A percentile compares a stretch with the other conserved stretches of the same genome.
Evolutionary conservation across 37 sponge, comb jelly and placozoan species (phyloP).

Genomic region (Haliclona indistincta): DNA sequence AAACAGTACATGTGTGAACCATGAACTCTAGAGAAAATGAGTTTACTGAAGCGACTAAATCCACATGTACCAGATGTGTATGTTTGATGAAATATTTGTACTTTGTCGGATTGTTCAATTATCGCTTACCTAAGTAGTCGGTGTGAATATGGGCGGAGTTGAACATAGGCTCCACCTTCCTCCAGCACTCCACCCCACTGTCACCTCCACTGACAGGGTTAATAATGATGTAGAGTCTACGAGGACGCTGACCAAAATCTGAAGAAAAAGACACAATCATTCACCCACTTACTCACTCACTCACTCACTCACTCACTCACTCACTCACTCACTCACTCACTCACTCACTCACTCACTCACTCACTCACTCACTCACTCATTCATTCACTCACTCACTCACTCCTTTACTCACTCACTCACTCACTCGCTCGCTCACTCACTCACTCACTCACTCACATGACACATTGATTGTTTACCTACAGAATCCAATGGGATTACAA

Average conservation of each 20-base stretch:
- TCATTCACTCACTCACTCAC: not conserved
- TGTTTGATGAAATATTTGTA: no score
- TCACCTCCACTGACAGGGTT: conserved; percentile 70
- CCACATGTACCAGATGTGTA: not conserved
- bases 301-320: conserved; percentile 12
- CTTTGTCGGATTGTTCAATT: not conserved
- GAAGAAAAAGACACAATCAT: not conserved
- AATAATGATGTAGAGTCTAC: conserved; percentile 65
- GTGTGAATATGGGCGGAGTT: conserved; percentile 51
- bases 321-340: conserved; percentile 1
- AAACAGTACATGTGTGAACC: not conserved
- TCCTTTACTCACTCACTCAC: conserved; percentile 9
- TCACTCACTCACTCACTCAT: not conserved
- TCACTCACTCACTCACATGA: conserved; percentile 3
- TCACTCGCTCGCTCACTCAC: not conserved
- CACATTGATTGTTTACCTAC: conserved; percentile 59
- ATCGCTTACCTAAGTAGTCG: conserved; percentile 49
- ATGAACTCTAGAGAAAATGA: not conserved
- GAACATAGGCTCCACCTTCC: conserved; percentile 56
- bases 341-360: conserved; percentile 8
- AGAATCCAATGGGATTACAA: no score
- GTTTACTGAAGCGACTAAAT: not conserved
- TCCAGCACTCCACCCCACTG: conserved; percentile 29
- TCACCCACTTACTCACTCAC: no score
- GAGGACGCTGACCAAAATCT: conserved; percentile 74